These are phyloP conservation scores for Pogonus chalceus DNA, from an alignment of 1,140 invertebrate species.

Conservation along the genomic window DNA sequence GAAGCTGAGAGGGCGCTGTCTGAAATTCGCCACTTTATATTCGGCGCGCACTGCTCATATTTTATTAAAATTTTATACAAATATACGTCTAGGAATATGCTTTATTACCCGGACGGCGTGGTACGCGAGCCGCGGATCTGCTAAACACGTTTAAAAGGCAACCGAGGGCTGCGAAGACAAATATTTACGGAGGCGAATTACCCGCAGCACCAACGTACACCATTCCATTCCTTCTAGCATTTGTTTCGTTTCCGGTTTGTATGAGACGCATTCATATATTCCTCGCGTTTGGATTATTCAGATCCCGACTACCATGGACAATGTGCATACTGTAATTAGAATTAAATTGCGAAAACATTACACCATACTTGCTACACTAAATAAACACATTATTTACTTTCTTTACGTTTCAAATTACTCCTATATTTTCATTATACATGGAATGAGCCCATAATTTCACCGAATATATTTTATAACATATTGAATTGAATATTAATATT, in stretches of 20 bases:
- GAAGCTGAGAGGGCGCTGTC: no score
- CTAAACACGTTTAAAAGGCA: conserved; percentile 5
- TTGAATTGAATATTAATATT: no score
- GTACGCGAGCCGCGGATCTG: background rate
- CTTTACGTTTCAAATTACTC: no score
- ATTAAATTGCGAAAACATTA: background rate
- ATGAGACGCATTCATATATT: background rate
- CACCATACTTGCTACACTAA: no score
- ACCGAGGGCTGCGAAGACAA: background rate
- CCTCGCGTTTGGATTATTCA: background rate
- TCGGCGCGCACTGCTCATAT: conserved; percentile 3
- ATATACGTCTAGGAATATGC: conserved; percentile 1
- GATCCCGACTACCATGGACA: background rate
- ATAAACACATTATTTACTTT: no score
- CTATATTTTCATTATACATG: no score
- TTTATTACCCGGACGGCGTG: background rate
- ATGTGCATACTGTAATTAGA: background rate
- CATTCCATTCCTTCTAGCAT: background rate
- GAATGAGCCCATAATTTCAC: no score
- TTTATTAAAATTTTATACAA: conserved; percentile 8
- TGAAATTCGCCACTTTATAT: conserved; percentile 4
- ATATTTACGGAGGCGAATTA: conserved; percentile 1
- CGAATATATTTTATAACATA: no score
- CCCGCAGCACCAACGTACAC: background rate
- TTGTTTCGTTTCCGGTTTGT: background rate